Evolutionary conservation across 2,888 invertebrate genomes (phyloP).

Genomic region (Cryptocephalus primarius): DNA sequence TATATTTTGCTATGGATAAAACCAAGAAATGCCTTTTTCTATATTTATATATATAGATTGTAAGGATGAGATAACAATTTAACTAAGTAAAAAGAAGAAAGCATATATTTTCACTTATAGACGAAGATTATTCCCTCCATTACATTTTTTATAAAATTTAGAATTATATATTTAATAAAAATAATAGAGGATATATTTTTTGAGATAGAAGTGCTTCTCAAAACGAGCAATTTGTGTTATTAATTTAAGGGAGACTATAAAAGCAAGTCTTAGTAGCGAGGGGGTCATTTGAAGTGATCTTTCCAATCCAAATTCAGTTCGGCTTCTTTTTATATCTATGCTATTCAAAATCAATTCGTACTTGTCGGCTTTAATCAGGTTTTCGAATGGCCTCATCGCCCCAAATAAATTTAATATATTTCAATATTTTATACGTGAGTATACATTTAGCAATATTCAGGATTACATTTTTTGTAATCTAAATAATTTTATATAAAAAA

Average conservation of each 20-base stretch:
- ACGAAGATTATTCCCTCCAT: conserved; percentile 32
- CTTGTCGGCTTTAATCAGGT: not conserved
- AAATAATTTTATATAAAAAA: conserved; percentile 32
- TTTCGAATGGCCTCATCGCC: conserved; percentile 1
- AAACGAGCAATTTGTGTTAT: conserved; percentile 39
- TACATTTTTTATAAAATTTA: conserved; percentile 22
- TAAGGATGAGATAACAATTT: conserved; percentile 7
- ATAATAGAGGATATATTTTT: conserved; percentile 20
- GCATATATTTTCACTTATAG: conserved; percentile 25
- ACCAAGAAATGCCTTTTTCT: conserved; percentile 31
- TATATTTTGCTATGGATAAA: conserved; percentile 24
- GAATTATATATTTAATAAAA: conserved; percentile 8
- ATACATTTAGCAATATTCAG: conserved; percentile 28
- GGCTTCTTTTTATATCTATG: too few species aligned
- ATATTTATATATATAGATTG: conserved; percentile 7
- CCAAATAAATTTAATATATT: conserved; percentile 9
- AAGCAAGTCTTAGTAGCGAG: too few species aligned
- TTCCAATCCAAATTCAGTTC: too few species aligned
- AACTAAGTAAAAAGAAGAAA: conserved; percentile 8
- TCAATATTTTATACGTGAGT: conserved; percentile 5
- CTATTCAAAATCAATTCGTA: too few species aligned
- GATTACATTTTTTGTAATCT: conserved; percentile 35
- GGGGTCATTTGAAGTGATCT: too few species aligned
- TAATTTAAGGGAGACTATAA: conserved; percentile 18
- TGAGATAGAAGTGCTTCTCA: conserved; percentile 30